phyloP scores from a whole-genome alignment of 2,113 vertebrate genomes.

The Parus major region DNA sequence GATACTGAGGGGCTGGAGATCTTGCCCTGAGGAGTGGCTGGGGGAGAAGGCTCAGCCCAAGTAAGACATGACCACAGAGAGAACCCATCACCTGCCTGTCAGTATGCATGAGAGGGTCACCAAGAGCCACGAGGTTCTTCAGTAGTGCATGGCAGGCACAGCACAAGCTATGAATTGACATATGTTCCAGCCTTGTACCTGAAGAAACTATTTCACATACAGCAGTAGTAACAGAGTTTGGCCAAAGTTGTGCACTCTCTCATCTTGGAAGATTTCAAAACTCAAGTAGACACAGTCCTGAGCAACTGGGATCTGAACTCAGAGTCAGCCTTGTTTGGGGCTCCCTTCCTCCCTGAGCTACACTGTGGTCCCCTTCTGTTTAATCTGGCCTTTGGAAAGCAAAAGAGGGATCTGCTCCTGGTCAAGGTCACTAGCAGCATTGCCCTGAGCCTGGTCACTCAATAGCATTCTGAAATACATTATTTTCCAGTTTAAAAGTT shows the following conservation, averaged over 20 bases:
- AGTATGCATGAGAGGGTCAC: neutral
- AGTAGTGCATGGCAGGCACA: rapidly evolving
- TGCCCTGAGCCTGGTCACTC: neutral
- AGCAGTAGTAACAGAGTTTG: neutral
- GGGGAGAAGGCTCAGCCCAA: rapidly evolving
- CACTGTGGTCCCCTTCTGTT: neutral
- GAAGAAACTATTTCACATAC: neutral
- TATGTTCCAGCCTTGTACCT: neutral
- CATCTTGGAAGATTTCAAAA: neutral
- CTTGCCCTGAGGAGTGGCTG: neutral
- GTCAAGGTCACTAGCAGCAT: neutral
- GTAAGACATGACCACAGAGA: neutral
- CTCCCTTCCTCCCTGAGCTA: neutral
- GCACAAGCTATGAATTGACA: neutral
- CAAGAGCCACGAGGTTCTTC: neutral
- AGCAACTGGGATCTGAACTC: neutral
- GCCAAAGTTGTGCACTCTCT: neutral
- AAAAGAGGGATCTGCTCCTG: neutral
- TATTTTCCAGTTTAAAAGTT: neutral
- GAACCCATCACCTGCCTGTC: neutral
- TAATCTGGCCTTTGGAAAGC: neutral
- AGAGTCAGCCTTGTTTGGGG: neutral
- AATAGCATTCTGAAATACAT: neutral
- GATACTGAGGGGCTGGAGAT: neutral
- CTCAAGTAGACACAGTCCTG: neutral